Conservation (phyloP, 30 jellyfish, hydroid and myxozoan species). For the Turritopsis dohrnii region DNA sequence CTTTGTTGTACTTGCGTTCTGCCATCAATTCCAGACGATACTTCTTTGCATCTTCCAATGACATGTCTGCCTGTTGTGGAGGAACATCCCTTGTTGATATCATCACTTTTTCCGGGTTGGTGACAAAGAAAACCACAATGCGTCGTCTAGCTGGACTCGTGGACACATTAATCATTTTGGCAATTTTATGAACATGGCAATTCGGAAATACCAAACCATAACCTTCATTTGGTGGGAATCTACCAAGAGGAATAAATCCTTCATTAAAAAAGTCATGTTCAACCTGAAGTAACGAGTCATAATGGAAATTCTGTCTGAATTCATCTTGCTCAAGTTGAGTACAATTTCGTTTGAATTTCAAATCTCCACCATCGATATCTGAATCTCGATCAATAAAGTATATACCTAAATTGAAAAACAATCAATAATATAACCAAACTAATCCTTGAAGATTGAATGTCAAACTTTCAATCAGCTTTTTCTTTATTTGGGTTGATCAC, state of each 20-base stretch:
- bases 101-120: constrained; percentile 59
- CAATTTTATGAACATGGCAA: constrained; percentile 63
- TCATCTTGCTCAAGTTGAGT: constrained; percentile 29
- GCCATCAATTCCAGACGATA: constrained; percentile 63
- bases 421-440: not conserved
- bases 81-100: constrained; percentile 62
- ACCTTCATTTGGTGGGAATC: constrained; percentile 59
- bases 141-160: constrained; percentile 48
- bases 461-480: no score
- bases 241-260: constrained; percentile 62
- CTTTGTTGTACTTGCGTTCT: constrained; percentile 62
- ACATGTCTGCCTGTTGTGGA: constrained; percentile 47
- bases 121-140: constrained; percentile 55
- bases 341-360: constrained; percentile 59
- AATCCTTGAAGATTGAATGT: no score
- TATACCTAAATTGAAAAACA: constrained; percentile 24
- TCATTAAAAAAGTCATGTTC: constrained; percentile 35
- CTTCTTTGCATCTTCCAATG: constrained; percentile 32
- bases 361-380: constrained; percentile 52
- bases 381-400: constrained; percentile 61
- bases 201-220: constrained; percentile 58
- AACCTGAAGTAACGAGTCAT: constrained; percentile 21
- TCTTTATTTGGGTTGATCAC: no score
- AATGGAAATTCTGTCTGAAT: constrained; percentile 39
- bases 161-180: constrained; percentile 41